Evolutionary conservation across 2,797 vertebrate genomes (phyloP).

Genomic region (Sebastes iracundus): DNA sequence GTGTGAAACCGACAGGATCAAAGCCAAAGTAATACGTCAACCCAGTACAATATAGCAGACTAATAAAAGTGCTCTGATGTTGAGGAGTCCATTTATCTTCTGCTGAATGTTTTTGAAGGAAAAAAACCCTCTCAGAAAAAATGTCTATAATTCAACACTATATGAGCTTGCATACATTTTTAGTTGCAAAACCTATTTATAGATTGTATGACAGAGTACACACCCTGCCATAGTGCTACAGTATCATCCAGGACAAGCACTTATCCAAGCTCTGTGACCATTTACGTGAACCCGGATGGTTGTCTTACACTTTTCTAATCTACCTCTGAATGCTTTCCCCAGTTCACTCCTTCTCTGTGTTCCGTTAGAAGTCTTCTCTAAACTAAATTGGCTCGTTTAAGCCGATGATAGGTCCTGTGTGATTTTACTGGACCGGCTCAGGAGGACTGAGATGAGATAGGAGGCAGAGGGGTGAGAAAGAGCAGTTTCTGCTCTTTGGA

Average conservation of each 20-base stretch:
- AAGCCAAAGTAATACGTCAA: slow-evolving; percentile 34
- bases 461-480: slow-evolving; percentile 28
- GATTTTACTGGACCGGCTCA: slow-evolving; percentile 12
- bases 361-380: slow-evolving; percentile 6
- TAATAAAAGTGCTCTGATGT: slow-evolving; percentile 21
- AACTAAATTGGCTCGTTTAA: slow-evolving; percentile 13
- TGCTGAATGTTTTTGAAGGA: neutral
- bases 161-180: slow-evolving; percentile 1
- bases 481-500: slow-evolving; percentile 32
- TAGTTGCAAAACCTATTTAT: neutral
- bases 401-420: slow-evolving; percentile 21
- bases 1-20: slow-evolving; percentile 22
- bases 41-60: slow-evolving; percentile 2
- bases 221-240: neutral
- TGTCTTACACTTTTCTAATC: neutral
- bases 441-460: slow-evolving; percentile 5
- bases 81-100: slow-evolving; percentile 11
- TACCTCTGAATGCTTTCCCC: neutral
- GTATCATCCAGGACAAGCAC: neutral
- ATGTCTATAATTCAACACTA: slow-evolving; percentile 16
- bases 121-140: slow-evolving; percentile 3
- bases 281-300: neutral
- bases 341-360: neutral
- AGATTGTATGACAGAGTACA: neutral
- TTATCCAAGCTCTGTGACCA: neutral